Evolutionary conservation across 2,888 invertebrate genomes (phyloP), one percentile per base, ranked within the genome.

Genomic region (Theodoxus fluviatilis): DNA sequence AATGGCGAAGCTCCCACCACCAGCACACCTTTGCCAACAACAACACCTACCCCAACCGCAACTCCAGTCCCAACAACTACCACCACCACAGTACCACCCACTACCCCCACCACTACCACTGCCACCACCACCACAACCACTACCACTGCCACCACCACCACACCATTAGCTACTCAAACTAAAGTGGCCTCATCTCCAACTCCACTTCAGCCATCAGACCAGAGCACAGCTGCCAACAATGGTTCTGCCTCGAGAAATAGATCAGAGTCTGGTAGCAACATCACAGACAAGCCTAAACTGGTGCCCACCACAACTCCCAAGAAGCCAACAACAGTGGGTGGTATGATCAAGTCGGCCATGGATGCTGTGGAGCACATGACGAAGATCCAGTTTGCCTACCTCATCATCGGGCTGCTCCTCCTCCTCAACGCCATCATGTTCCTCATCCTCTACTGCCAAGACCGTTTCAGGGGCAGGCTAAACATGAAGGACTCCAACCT

Each of bases 341-440:
- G 73, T 38, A 74, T 80, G 31, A 63, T 81, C 3, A 55, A 74
- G 22, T 73, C 71, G 18, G 75, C 77, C 7, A 59, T 80, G 12
- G 65, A 79, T 28, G 74, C 74, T 6, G 74, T 82, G 47, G 67
- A 61, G 49, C 75, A 79, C 57, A 80, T 84, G 74, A 83, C 85
- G 0, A 81, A 78, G 61, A 83, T 85, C 33, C 83, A 87, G 76
- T 83, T 87, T 78, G 86, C 87, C 1, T 88, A 88, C 73, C 72
- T 85, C 3, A 83, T 86, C 40, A 84, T 88, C 47, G 86, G 86
- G 0, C 71, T 83, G 3, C 80, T 85, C 49, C 78, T 86, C 6
- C 75, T 87, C 43, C 65, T 85, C 6, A 83, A 85, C 31, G 80
- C 87, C 0, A 69, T 85, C 1, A 70, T 85, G 33, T 88, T 87